A percentile compares a stretch with the other conserved stretches of the same genome.
Conservation (phyloP, 2,888 invertebrate genomes). For the Hymenopus coronatus region DNA sequence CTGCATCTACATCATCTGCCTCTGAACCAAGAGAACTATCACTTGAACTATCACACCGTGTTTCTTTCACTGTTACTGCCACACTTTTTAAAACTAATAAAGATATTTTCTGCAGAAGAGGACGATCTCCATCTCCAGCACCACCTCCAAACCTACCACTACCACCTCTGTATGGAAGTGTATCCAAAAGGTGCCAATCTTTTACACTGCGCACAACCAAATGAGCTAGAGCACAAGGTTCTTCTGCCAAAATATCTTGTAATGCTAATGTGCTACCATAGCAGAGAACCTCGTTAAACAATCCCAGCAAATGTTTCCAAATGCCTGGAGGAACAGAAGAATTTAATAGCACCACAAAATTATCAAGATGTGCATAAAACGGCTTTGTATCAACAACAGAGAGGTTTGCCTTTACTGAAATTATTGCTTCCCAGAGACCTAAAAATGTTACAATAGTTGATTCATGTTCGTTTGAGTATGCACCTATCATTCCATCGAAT, state of each 20-base stretch:
- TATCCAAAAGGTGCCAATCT: constrained; percentile 73
- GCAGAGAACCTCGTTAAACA: constrained; percentile 87
- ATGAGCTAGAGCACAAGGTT: constrained; percentile 83
- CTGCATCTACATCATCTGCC: constrained; percentile 82
- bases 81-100: constrained; percentile 84
- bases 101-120: constrained; percentile 81
- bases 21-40: constrained; percentile 82
- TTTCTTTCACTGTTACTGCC: constrained; percentile 86
- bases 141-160: constrained; percentile 53
- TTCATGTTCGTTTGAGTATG: constrained; percentile 50
- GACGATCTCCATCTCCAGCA: constrained; percentile 62
- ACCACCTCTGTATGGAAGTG: constrained; percentile 46
- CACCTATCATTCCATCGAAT: constrained; percentile 51
- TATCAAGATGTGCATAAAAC: constrained; percentile 80
- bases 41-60: constrained; percentile 76
- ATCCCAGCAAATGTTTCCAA: constrained; percentile 78
- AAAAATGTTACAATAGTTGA: constrained; percentile 69
- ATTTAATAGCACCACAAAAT: constrained; percentile 69
- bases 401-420: constrained; percentile 86
- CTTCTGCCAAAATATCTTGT: constrained; percentile 83
- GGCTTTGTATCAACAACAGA: constrained; percentile 86
- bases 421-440: constrained; percentile 84
- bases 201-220: constrained; percentile 82
- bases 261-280: constrained; percentile 87
- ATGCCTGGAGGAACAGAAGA: constrained; percentile 74